A percentile compares a stretch with the other conserved stretches of the same genome.
Conservation (phyloP, 2,888 invertebrate species). For the Morpho deidamia region DNA sequence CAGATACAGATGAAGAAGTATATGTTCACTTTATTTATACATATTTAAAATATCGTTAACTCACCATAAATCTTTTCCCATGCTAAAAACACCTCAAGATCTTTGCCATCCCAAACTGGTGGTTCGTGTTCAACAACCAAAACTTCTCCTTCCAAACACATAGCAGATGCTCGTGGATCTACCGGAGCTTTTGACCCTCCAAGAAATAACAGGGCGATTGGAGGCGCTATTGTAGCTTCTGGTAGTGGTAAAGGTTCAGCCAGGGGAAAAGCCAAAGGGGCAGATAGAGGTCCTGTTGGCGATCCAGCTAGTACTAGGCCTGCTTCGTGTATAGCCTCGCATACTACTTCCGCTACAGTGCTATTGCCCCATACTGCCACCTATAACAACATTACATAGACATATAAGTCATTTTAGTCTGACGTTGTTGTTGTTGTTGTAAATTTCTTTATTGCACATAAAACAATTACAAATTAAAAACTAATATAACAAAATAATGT, state of each 20-base stretch:
- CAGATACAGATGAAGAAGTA: too few species aligned
- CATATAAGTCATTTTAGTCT: not conserved
- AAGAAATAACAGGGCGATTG: constrained; percentile 72
- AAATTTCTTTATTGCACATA: too few species aligned
- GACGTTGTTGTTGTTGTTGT: too few species aligned
- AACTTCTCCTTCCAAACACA: constrained; percentile 80
- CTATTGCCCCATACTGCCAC: constrained; percentile 60
- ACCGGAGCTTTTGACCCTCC: constrained; percentile 82
- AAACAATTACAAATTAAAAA: too few species aligned
- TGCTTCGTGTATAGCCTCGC: constrained; percentile 64
- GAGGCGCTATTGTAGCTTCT: constrained; percentile 41
- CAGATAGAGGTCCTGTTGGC: constrained; percentile 54
- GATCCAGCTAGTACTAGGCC: constrained; percentile 59
- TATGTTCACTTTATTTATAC: too few species aligned
- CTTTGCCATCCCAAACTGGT: constrained; percentile 74
- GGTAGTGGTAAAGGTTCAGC: constrained; percentile 45
- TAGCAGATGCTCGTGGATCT: constrained; percentile 77
- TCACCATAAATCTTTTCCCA: constrained; percentile 74
- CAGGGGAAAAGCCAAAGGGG: constrained; percentile 48
- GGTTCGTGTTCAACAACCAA: constrained; percentile 79
- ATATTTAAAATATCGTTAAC: constrained; percentile 6
- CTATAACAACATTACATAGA: constrained; percentile 33
- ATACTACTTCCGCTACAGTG: constrained; percentile 66
- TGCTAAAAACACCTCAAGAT: constrained; percentile 63
- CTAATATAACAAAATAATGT: too few species aligned